Conservation (phyloP, 2,797 vertebrate genomes). For the Phylloscopus collybita region DNA sequence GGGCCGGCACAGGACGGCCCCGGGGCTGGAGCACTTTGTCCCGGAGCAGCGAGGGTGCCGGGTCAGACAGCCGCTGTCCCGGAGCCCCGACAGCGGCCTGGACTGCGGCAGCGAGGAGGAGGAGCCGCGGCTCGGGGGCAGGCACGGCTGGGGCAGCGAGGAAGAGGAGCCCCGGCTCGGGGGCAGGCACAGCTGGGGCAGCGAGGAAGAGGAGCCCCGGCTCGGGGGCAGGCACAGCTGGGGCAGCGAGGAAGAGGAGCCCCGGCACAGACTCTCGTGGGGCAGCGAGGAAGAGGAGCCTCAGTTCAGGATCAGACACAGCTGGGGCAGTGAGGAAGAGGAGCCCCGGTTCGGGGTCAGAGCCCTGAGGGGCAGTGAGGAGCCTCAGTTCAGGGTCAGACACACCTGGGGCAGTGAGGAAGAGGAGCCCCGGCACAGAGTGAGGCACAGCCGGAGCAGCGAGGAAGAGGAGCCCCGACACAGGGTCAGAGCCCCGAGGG, state of each 20-base stretch:
- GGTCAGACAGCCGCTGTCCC: background rate
- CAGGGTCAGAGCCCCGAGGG: too few species aligned
- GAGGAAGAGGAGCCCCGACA: background rate
- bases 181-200: fast-evolving
- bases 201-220: background rate
- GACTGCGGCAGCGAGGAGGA: background rate
- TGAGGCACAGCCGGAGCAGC: too few species aligned
- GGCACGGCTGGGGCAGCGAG: background rate
- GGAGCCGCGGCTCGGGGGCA: background rate
- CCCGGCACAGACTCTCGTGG: fast-evolving
- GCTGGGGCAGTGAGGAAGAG: too few species aligned
- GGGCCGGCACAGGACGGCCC: too few species aligned
- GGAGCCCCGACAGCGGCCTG: background rate
- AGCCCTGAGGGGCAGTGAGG: too few species aligned
- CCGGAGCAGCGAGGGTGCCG: background rate
- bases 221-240: fast-evolving
- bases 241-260: background rate
- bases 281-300: background rate
- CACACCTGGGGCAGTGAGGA: background rate
- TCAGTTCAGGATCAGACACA: too few species aligned
- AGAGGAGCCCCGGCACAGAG: background rate
- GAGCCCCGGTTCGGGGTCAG: too few species aligned
- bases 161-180: background rate
- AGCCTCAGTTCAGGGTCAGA: too few species aligned
- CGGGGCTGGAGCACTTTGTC: too few species aligned